Conservation (phyloP, 2,797 vertebrate genomes). For the Rhabdomys pumilio region DNA sequence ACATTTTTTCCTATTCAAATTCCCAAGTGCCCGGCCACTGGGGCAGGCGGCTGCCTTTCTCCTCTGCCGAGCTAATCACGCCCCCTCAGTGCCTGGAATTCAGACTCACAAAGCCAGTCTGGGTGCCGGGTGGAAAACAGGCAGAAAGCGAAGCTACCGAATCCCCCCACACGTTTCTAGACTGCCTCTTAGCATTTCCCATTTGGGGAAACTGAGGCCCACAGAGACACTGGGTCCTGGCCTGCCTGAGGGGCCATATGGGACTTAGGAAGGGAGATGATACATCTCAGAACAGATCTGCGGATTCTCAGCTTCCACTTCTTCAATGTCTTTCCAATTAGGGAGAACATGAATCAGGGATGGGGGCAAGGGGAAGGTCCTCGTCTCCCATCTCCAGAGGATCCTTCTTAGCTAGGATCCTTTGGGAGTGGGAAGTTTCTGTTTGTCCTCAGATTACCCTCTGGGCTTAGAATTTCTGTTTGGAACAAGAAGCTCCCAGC, state of each 20-base stretch:
- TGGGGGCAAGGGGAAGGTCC: background rate
- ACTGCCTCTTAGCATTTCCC: background rate
- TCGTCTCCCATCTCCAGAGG: background rate
- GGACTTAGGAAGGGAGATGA: background rate
- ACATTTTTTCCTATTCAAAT: conserved; percentile 89
- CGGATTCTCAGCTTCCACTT: background rate
- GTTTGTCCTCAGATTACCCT: conserved; percentile 1
- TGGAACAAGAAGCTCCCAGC: background rate
- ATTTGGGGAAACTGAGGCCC: conserved; percentile 70
- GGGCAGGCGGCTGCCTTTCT: conserved; percentile 70
- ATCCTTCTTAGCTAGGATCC: background rate
- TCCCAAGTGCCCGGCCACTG: conserved; percentile 80
- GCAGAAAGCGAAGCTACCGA: background rate
- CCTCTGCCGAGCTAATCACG: background rate
- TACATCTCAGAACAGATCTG: background rate
- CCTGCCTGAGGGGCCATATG: background rate
- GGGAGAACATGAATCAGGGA: conserved; percentile 20
- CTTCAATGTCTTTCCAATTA: background rate
- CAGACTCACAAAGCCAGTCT: conserved; percentile 75
- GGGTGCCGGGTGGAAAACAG: background rate
- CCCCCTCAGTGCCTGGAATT: conserved; percentile 34
- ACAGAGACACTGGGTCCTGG: background rate
- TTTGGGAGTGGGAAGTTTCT: conserved; percentile 69
- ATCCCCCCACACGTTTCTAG: background rate
- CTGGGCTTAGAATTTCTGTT: background rate